These are phyloP conservation scores for Oedothorax gibbosus DNA, from an alignment of 1,140 invertebrate genomes.

Conservation along the genomic window DNA sequence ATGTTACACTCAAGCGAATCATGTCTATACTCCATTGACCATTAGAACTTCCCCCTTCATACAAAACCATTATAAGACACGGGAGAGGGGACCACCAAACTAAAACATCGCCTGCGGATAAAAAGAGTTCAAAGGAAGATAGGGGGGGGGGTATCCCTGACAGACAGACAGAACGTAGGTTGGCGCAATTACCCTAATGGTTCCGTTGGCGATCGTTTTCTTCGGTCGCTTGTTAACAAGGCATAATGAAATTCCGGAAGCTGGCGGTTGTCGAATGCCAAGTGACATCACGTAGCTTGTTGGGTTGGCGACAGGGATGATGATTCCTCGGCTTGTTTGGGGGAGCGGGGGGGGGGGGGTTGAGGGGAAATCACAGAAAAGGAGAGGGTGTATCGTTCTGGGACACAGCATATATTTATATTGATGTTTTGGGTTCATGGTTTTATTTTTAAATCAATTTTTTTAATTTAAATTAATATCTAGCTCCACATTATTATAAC, in stretches of 20 bases:
- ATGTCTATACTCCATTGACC: neutral
- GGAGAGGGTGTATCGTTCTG: neutral
- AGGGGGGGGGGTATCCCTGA: constrained; percentile 5
- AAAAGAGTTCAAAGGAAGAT: neutral
- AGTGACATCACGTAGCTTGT: constrained; percentile 45
- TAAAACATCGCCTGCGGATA: constrained; percentile 24
- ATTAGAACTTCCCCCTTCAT: neutral
- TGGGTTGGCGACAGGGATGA: neutral
- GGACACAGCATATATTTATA: neutral
- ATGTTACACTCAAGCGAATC: too few species aligned
- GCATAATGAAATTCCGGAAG: constrained; percentile 58
- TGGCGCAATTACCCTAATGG: constrained; percentile 58
- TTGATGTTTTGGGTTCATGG: too few species aligned
- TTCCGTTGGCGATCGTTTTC: constrained; percentile 59
- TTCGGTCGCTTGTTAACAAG: constrained; percentile 55
- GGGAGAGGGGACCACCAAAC: neutral
- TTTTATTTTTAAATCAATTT: too few species aligned
- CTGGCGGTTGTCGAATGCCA: constrained; percentile 52
- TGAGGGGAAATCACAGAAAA: neutral
- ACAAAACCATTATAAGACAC: too few species aligned
- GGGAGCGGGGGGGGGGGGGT: neutral
- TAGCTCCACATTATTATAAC: too few species aligned
- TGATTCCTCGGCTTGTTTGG: neutral
- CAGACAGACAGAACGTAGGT: constrained; percentile 40
- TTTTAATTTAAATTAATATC: too few species aligned